These are phyloP conservation scores for Acanthosoma haemorrhoidale DNA, from an alignment of 2,888 invertebrate species.

Conservation along the genomic window DNA sequence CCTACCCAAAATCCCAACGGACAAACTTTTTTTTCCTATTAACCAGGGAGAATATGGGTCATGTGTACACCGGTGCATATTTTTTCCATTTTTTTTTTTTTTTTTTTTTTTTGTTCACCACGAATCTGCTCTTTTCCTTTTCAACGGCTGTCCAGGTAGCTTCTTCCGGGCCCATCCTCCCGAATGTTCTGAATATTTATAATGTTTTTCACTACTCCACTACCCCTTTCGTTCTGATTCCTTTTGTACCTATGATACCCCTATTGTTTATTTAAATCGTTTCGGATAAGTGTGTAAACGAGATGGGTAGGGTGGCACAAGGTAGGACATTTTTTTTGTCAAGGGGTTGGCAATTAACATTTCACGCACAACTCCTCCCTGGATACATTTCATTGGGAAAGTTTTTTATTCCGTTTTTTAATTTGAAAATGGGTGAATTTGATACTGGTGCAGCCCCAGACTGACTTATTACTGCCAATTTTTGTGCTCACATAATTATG, in stretches of 20 bases:
- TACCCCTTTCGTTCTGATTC: neutral
- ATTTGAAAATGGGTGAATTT: too few species aligned
- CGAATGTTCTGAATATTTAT: neutral
- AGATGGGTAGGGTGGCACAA: too few species aligned
- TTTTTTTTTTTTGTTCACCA: slow-evolving; percentile 1
- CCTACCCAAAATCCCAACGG: neutral
- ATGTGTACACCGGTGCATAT: slow-evolving; percentile 13
- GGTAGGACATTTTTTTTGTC: too few species aligned
- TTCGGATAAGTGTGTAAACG: neutral
- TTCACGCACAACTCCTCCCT: too few species aligned
- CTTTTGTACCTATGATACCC: neutral
- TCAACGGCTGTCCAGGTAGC: slow-evolving; percentile 23
- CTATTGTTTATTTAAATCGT: slow-evolving; percentile 3
- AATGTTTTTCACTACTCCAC: neutral
- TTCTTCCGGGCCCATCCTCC: neutral
- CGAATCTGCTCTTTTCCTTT: neutral
- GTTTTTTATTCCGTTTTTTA: too few species aligned
- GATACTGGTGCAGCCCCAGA: too few species aligned
- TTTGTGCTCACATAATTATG: too few species aligned
- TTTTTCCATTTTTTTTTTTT: neutral
- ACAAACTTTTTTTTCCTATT: slow-evolving; percentile 9
- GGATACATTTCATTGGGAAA: too few species aligned
- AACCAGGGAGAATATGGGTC: slow-evolving; percentile 1
- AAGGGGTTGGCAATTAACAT: too few species aligned
- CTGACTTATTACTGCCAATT: too few species aligned